These are phyloP conservation scores for Magallana gigas DNA, from an alignment of 1,140 invertebrate species.

Conservation along the genomic window DNA sequence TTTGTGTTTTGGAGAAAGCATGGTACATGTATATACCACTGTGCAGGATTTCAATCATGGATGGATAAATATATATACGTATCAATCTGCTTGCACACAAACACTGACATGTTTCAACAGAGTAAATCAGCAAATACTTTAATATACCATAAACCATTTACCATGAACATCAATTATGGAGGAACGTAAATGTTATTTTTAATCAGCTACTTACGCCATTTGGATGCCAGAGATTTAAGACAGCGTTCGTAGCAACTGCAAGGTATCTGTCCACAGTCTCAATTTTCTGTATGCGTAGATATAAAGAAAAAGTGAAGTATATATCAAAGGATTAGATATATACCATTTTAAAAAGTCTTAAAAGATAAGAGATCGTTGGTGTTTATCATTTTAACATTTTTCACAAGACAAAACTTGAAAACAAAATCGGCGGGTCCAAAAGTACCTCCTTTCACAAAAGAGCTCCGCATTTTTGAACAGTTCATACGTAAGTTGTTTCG, in stretches of 20 bases:
- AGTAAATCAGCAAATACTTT: too few relatives aligned
- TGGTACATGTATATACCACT: too few relatives aligned
- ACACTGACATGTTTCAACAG: too few relatives aligned
- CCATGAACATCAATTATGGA: too few relatives aligned
- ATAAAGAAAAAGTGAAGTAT: neutral
- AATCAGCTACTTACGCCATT: constrained; percentile 1
- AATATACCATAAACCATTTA: too few relatives aligned
- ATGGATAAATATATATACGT: too few relatives aligned
- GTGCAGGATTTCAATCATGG: too few relatives aligned
- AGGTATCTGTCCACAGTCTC: neutral
- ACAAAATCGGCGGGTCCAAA: constrained; percentile 7
- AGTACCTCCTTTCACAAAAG: neutral
- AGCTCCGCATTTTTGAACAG: neutral
- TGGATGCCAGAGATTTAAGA: neutral
- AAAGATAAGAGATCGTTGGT: neutral
- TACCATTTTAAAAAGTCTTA: neutral
- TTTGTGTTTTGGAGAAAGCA: too few relatives aligned
- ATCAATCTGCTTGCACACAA: too few relatives aligned
- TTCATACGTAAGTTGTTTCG: neutral
- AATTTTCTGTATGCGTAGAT: neutral
- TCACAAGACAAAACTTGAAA: constrained; percentile 36
- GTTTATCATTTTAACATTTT: constrained; percentile 20
- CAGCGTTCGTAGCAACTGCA: constrained; percentile 28
- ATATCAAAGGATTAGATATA: neutral
- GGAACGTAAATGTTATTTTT: too few relatives aligned